Conservation (phyloP, 2,113 vertebrate genomes). For the human (Homo sapiens) region DNA sequence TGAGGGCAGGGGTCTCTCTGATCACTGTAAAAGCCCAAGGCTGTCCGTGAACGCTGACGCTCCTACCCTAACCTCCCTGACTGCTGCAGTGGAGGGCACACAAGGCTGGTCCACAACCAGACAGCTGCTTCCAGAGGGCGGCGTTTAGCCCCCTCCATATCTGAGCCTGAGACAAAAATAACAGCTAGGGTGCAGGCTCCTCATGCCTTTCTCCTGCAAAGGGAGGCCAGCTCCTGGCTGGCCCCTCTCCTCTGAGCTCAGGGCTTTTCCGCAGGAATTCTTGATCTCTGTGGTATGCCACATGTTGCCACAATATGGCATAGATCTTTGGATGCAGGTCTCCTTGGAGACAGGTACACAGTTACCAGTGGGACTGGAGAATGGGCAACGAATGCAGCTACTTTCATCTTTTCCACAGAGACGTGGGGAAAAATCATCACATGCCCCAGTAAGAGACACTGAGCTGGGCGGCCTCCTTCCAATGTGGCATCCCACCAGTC, state of each 20-base stretch:
- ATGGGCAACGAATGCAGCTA: background rate
- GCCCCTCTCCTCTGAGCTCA: background rate
- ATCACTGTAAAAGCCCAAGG: too few species aligned
- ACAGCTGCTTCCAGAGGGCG: too few species aligned
- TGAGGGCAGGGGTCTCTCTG: too few species aligned
- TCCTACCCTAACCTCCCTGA: rapidly evolving
- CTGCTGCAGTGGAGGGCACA: rapidly evolving
- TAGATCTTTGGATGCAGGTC: background rate
- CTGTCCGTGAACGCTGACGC: background rate
- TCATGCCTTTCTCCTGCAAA: background rate
- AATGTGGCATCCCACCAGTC: rapidly evolving
- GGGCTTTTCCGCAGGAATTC: background rate
- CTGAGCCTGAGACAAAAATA: background rate
- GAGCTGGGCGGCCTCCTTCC: background rate
- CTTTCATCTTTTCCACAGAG: background rate
- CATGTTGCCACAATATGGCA: background rate
- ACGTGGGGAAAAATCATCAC: background rate
- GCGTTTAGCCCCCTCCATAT: rapidly evolving
- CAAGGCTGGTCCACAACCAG: background rate
- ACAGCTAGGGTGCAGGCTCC: rapidly evolving
- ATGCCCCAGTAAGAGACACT: background rate
- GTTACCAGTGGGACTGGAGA: background rate
- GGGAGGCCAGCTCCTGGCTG: too few species aligned
- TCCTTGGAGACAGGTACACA: background rate
- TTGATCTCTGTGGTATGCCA: background rate